Conservation (phyloP, 2,888 invertebrate species). For the Agriopis leucophaearia region DNA sequence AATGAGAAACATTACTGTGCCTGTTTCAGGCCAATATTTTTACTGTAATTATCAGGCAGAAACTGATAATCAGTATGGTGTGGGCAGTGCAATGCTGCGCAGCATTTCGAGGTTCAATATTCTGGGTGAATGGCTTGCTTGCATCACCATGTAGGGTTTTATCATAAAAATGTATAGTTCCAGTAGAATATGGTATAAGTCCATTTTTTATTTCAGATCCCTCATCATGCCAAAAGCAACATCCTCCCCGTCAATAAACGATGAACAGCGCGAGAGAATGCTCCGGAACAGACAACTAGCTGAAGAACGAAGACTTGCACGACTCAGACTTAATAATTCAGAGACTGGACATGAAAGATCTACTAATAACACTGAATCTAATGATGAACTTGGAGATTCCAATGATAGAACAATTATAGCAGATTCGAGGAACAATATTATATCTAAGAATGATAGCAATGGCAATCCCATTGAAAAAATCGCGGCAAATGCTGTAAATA, state of each 20-base stretch:
- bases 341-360: slow-evolving; percentile 21
- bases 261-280: slow-evolving; percentile 89
- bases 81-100: too few relatives aligned
- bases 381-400: background rate
- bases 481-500: background rate
- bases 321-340: slow-evolving; percentile 64
- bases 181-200: too few relatives aligned
- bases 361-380: background rate
- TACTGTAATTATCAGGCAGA: too few relatives aligned
- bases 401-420: background rate
- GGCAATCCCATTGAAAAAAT: background rate
- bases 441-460: background rate
- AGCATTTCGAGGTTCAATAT: too few relatives aligned
- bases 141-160: too few relatives aligned
- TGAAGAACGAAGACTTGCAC: slow-evolving; percentile 87
- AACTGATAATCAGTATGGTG: too few relatives aligned
- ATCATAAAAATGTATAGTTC: too few relatives aligned
- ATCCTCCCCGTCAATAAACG: slow-evolving; percentile 81
- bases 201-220: slow-evolving; percentile 57
- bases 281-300: slow-evolving; percentile 89
- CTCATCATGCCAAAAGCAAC: slow-evolving; percentile 70
- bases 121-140: too few relatives aligned
- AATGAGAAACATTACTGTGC: too few relatives aligned
- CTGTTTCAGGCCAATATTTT: too few relatives aligned
- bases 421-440: background rate